Base-by-base conservation (phyloP, 2,797 vertebrate species). In the Liasis olivaceus region DNA sequence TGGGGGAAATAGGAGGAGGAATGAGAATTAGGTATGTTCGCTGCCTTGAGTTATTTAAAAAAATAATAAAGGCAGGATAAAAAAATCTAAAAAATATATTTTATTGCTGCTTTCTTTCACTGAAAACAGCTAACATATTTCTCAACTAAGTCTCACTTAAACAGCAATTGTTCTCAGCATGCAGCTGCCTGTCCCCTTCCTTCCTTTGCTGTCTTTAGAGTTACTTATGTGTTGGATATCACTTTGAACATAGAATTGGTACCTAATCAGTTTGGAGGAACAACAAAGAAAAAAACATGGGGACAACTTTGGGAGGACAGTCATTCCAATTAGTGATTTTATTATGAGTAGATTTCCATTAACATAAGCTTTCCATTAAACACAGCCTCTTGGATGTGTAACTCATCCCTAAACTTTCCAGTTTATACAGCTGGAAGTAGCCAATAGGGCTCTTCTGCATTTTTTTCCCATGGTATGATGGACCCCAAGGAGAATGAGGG, bases 341-440 rank as follows among this genome's bases (percentile, higher is more conserved):
- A 96, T 96, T 94, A 94, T 85, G 89, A 47, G 60, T 28, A 22
- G 93, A 95, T 95, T 94, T 87, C 94, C 94, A 54, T 54, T 54
- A 51, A 96, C 96, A 97, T 95, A 96, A 93, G 92, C 92, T 97
- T 96, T 94, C 94, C 96, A 96, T 97, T 96, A 96, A 92, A 13
- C 91, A 72, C 90, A 95, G 56, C 94, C 94, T 66, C 94, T 72
- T 9, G 93, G 94, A 92, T 94, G 91, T 81, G 81, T 94, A 91
- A 91, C 89, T 54, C 93, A 95, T 91, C 93, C 95, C 31, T 94
- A 89, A 87, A 63, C 28, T 63, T 31, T n/a, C 96, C 94, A 95
- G 59, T 97, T 97, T 96, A 96, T 95, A 96, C 96, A 97, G 96
- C 96, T 97, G 96, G 94, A 95, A 95, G 94, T 95, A 95, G 95